Conservation (phyloP, 2,888 invertebrate species). For the Patella ulyssiponensis region DNA sequence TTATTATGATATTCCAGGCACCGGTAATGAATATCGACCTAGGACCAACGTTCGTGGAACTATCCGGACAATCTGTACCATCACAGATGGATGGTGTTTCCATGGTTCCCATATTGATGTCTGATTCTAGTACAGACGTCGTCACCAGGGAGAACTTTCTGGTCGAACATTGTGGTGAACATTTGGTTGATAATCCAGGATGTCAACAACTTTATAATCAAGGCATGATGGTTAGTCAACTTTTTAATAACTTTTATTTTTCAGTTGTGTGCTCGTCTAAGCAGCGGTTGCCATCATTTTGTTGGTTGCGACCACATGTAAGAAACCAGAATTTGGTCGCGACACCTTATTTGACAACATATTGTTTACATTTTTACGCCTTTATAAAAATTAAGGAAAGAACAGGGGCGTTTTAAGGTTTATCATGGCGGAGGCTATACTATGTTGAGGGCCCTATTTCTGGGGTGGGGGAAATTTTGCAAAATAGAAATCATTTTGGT, state of each 20-base stretch:
- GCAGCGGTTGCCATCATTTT: no score
- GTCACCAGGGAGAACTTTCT: conserved; percentile 74
- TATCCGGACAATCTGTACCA: conserved; percentile 77
- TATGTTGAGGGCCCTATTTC: no score
- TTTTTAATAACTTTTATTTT: background rate
- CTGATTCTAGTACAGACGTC: conserved; percentile 24
- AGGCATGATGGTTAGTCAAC: conserved; percentile 77
- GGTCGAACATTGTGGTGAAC: conserved; percentile 89
- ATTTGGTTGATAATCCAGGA: conserved; percentile 81
- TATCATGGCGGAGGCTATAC: no score
- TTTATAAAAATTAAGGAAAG: no score
- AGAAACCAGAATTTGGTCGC: no score
- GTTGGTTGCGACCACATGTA: no score
- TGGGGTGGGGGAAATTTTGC: no score
- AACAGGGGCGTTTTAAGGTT: no score
- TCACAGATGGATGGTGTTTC: conserved; percentile 79
- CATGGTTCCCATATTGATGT: conserved; percentile 70
- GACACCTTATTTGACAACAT: no score
- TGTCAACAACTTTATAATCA: conserved; percentile 80
- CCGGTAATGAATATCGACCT: conserved; percentile 86
- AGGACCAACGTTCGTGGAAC: conserved; percentile 84
- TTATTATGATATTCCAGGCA: conserved; percentile 62
- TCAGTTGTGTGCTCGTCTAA: no score
- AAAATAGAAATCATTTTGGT: no score
- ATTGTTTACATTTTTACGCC: no score